These are phyloP conservation scores for Scaptodrosophila latifasciaeformis DNA, from an alignment of 2,888 invertebrate genomes.

Conservation along the genomic window DNA sequence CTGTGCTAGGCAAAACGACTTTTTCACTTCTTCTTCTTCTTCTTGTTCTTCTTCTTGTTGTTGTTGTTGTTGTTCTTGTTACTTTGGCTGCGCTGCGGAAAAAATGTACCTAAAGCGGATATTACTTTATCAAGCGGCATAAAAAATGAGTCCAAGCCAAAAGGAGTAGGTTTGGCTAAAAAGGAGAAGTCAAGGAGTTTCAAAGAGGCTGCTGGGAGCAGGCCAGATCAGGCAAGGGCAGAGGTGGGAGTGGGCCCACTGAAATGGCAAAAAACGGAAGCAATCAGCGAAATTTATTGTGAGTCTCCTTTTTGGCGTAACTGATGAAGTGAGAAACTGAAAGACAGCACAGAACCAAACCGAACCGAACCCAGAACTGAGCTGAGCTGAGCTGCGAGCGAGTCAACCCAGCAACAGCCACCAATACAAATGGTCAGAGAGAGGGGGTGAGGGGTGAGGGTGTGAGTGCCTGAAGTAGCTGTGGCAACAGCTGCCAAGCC, in stretches of 20 bases:
- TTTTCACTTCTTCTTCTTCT: not conserved
- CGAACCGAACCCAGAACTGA: not conserved
- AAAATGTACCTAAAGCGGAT: constrained; percentile 63
- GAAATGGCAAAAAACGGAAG: constrained; percentile 42
- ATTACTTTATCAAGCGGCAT: constrained; percentile 68
- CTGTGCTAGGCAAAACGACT: not conserved
- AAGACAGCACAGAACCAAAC: constrained; percentile 54
- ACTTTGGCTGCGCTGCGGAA: constrained; percentile 14
- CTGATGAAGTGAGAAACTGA: constrained; percentile 68
- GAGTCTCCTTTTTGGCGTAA: constrained; percentile 66
- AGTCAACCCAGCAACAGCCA: constrained; percentile 2
- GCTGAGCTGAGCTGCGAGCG: constrained; percentile 5
- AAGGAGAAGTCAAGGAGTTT: not conserved
- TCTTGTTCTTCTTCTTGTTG: too few species aligned
- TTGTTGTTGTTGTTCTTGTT: not conserved
- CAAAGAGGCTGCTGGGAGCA: not conserved
- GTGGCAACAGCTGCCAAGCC: too few species aligned
- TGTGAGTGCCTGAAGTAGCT: too few species aligned
- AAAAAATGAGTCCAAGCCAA: constrained; percentile 58
- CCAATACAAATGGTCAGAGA: constrained; percentile 42
- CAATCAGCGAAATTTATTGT: constrained; percentile 68
- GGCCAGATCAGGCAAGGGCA: too few species aligned
- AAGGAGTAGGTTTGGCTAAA: constrained; percentile 25
- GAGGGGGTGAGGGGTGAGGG: not conserved
- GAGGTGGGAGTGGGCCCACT: not conserved